Conservation (phyloP, 2,113 vertebrate species). For the Loxodonta africana region DNA sequence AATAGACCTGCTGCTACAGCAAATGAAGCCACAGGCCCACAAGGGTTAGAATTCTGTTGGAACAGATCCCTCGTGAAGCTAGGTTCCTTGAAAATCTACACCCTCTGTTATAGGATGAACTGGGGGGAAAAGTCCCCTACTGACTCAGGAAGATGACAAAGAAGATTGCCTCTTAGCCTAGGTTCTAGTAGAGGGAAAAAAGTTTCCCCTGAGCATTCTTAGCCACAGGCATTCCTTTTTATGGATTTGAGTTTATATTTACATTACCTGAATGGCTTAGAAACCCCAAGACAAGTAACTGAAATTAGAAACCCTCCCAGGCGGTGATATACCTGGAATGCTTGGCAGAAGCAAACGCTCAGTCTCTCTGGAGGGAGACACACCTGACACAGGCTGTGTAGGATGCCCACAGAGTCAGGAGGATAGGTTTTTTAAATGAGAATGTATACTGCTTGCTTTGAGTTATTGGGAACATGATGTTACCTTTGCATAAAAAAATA, state of each 20-base stretch:
- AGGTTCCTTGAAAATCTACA: background rate
- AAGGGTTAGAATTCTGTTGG: background rate
- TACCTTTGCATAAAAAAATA: background rate
- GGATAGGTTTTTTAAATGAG: background rate
- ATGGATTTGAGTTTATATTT: constrained; percentile 44
- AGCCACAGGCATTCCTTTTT: background rate
- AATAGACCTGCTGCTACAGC: background rate
- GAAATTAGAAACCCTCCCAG: background rate
- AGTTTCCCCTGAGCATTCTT: background rate
- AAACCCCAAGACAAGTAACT: background rate
- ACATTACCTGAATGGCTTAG: background rate
- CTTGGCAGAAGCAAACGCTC: background rate
- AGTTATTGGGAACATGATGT: background rate
- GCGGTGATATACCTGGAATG: background rate
- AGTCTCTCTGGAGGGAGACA: background rate
- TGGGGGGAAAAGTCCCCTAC: background rate
- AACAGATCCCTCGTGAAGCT: background rate
- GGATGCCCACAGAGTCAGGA: background rate
- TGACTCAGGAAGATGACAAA: background rate
- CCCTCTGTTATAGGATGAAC: background rate
- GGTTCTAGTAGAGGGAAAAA: background rate
- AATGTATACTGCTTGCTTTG: background rate
- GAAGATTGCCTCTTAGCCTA: background rate
- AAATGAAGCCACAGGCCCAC: background rate
- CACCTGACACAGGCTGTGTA: background rate